Evolutionary conservation across 2,888 invertebrate genomes (phyloP).

Genomic region (Liodrosophila aerea): DNA sequence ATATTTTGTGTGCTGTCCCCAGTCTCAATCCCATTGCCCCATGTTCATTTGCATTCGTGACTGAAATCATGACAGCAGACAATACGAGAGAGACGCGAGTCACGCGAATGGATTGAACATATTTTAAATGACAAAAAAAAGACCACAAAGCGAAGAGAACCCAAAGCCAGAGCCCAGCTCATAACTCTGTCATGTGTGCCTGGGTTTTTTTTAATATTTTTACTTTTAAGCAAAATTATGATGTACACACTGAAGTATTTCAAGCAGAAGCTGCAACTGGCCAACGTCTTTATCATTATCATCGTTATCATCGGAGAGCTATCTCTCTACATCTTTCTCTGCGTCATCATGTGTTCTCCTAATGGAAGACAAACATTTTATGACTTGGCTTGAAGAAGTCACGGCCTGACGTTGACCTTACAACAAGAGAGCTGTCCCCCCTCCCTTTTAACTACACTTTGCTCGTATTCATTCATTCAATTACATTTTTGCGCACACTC

Average conservation of each 20-base stretch:
- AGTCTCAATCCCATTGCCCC: slow-evolving; percentile 16
- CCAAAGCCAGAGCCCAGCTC: slow-evolving; percentile 19
- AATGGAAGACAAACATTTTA: slow-evolving; percentile 77
- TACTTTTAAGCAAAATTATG: slow-evolving; percentile 27
- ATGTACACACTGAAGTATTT: slow-evolving; percentile 45
- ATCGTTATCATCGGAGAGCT: slow-evolving; percentile 3
- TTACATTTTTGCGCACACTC: slow-evolving; percentile 77
- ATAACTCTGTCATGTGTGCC: slow-evolving; percentile 54
- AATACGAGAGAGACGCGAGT: slow-evolving; percentile 55
- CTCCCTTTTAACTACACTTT: neutral
- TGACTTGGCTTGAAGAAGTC: slow-evolving; percentile 47
- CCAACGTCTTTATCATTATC: slow-evolving; percentile 19
- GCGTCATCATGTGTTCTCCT: slow-evolving; percentile 60
- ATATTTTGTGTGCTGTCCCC: slow-evolving; percentile 36
- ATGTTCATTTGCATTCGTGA: slow-evolving; percentile 74
- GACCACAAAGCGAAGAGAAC: slow-evolving; percentile 7
- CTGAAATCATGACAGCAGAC: slow-evolving; percentile 63
- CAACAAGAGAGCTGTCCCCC: slow-evolving; percentile 6
- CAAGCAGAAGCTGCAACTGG: slow-evolving; percentile 16
- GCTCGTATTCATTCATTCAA: slow-evolving; percentile 61
- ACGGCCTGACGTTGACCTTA: slow-evolving; percentile 45
- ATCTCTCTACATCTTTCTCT: slow-evolving; percentile 15
- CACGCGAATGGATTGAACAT: slow-evolving; percentile 56
- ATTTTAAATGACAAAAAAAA: slow-evolving; percentile 3
- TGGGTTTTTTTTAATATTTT: neutral